Evolutionary conservation across 2,113 vertebrate species (phyloP).

Genomic region (Peromyscus polionotus): DNA sequence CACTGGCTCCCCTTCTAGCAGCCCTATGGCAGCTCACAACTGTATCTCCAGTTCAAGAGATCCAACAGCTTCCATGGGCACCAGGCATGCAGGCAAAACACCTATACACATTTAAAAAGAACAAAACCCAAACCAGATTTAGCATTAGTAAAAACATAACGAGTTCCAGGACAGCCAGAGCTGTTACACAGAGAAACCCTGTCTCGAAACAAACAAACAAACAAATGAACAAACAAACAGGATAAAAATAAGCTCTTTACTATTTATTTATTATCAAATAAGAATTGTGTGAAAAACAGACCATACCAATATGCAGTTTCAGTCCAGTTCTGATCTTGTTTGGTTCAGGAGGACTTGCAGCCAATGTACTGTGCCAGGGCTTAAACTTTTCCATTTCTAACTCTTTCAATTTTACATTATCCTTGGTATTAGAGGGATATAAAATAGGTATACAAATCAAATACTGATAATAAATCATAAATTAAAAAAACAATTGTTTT

Average conservation of each 20-base stretch:
- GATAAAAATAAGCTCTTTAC: not conserved
- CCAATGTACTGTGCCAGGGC: not conserved
- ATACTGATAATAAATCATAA: not conserved
- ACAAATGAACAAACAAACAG: no score
- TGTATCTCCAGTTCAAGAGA: not conserved
- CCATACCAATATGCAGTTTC: not conserved
- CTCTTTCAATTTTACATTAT: not conserved
- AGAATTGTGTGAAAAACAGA: not conserved
- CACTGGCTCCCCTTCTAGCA: not conserved
- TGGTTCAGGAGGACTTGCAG: not conserved
- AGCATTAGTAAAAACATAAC: not conserved
- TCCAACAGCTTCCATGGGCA: no score
- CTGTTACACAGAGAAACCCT: not conserved
- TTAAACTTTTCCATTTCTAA: not conserved
- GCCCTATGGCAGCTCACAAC: not conserved
- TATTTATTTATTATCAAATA: not conserved
- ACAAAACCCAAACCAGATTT: not conserved
- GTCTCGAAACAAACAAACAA: not conserved
- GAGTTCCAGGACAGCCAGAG: not conserved
- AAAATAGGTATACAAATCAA: not conserved
- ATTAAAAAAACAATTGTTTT: not conserved
- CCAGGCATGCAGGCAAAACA: not conserved
- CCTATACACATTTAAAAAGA: not conserved
- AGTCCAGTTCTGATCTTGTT: not conserved
- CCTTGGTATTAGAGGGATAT: not conserved